Base-by-base conservation (phyloP, 2,797 vertebrate genomes). In the Molossus molossus region DNA sequence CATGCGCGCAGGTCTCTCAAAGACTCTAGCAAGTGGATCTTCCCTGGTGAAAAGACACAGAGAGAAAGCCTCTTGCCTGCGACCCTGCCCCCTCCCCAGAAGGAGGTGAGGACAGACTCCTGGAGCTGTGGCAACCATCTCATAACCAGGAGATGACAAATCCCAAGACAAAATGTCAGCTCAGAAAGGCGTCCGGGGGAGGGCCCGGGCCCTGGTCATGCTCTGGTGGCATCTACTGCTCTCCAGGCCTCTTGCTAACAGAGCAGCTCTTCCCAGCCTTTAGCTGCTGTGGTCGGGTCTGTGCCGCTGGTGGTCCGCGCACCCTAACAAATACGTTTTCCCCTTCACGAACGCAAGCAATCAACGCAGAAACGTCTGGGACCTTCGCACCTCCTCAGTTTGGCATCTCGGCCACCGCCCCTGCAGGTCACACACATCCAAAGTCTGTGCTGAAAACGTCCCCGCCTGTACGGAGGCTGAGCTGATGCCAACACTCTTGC, bases 401-500 rank as follows among this genome's bases (percentile, higher is more conserved):
- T n/a, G 67, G 40, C 40, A 37, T 37, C 5, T 27, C 13, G 13
- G 90, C 29, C 50, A 8, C 77, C 5, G 15, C 90, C 87, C 29
- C 97, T 93, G 85, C 69, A 75, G 3, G 69, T 82, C 62, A 33
- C 15, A 23, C 55, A 11, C 65, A 2, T 11, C 0, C 14, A 2
- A 95, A 29, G 48, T 20, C 77, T n/a, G 2, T 27, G 92, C 88
- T 87, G 57, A 92, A 92, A 81, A 92, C 91, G 12, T 89, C 93
- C 58, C 95, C 92, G 79, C 87, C 67, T 0, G 82, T 83, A 65
- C 95, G 0, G 95, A 92, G 86, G 81, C 94, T 92, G 93, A 5
- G 58, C n/a, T 10, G 81, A 50, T 80, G 72, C 97, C 97, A 96
- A 70, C 95, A 53, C 77, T 94, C 87, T 65, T n/a, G 53, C 29